Base-by-base conservation (phyloP, 2,888 invertebrate genomes). In the Scrobipalpa costella region DNA sequence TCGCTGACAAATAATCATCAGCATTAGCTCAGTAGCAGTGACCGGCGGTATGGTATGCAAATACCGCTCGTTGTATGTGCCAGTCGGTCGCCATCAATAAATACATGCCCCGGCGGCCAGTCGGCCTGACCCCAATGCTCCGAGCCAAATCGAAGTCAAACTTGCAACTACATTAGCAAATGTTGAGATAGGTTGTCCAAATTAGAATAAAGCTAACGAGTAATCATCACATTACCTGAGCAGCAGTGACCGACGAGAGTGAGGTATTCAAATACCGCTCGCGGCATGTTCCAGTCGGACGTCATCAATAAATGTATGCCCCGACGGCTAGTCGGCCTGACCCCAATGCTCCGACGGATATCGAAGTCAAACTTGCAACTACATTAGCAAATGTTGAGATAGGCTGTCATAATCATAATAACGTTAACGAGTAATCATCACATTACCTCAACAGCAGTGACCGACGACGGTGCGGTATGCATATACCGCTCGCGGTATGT, bases 41-140 rank as follows among this genome's bases (percentile, higher is more conserved):
- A 65, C 60, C 61, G 63, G 62, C n/a, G 57, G 65, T 60, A 34
- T 65, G 71, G 72, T 75, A 78, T 79, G 75, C 73, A 76, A 75
- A 76, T 78, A 67, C 34, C 67, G 66, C 59, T 64, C 59, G 63
- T 47, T n/a, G n/a, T n/a, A n/a, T n/a, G 50, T 44, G 61, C 44
- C 40, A 19, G 61, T 49, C 52, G 61, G 61, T 21, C 52, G 52
- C 50, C 50, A 52, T 50, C 27, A 61, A 61, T 61, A 61, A 60
- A 61, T 61, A 52, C 21, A 61, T 61, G 61, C 21, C 47, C 59
- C 21, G 47, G 33, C 27, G n/a, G 15, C 27, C 15, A 58, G 59
- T 11, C 59, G 27, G 59, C 27, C 21, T 59, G 44, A 47, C 44
- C 44, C 27, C 44, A 59, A 59, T 57, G 57, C 57, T 57, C 19